Evolutionary conservation across 2,797 vertebrate species (phyloP).

Genomic region (Serranus cabrilla): DNA sequence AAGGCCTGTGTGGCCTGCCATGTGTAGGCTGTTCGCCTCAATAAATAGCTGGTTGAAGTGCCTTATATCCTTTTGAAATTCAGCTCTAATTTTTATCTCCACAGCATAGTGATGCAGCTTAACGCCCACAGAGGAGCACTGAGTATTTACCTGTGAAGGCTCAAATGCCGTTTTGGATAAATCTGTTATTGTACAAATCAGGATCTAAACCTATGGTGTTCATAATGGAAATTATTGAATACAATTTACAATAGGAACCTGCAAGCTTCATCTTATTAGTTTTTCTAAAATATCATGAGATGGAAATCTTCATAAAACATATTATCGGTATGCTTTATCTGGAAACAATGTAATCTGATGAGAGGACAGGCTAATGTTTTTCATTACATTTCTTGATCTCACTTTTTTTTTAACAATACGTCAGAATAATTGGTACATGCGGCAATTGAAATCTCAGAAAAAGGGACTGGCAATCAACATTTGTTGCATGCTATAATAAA

Average conservation of each 20-base stretch:
- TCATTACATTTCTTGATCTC: constrained; percentile 17
- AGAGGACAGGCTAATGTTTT: constrained; percentile 40
- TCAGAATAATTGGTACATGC: constrained; percentile 7
- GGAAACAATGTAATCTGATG: constrained; percentile 1
- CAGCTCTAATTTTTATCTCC: constrained; percentile 42
- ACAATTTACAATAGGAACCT: background rate
- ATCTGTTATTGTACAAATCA: constrained; percentile 30
- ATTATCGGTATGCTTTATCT: constrained; percentile 16
- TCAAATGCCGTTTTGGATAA: constrained; percentile 35
- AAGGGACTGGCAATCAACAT: constrained; percentile 31
- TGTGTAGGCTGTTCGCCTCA: constrained; percentile 55
- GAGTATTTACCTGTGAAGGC: constrained; percentile 24
- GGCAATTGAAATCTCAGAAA: constrained; percentile 15
- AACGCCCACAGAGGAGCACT: constrained; percentile 16
- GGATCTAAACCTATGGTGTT: constrained; percentile 16
- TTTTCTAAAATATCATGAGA: constrained; percentile 18
- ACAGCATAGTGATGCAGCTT: constrained; percentile 22
- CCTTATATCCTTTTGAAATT: constrained; percentile 47
- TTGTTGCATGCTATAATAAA: constrained; percentile 65
- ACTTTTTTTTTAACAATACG: background rate
- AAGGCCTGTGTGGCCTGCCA: constrained; percentile 49
- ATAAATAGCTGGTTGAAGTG: constrained; percentile 47
- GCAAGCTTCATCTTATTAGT: constrained; percentile 3
- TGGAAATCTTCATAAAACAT: constrained; percentile 3
- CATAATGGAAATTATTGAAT: constrained; percentile 48